These are phyloP conservation scores for Cygnus atratus DNA, from an alignment of 2,113 vertebrate species.

Conservation along the genomic window DNA sequence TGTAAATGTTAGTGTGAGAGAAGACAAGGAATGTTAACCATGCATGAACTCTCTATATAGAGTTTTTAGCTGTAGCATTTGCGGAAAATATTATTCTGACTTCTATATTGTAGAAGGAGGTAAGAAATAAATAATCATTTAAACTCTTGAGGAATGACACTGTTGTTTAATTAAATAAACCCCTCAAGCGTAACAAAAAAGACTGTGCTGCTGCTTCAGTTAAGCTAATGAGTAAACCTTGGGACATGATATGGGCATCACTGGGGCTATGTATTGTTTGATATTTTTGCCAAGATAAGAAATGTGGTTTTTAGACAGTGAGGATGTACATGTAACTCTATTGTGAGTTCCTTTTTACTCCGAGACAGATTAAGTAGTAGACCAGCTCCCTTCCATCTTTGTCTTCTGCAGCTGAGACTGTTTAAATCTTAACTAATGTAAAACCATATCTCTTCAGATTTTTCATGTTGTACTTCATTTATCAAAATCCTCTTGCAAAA, in stretches of 20 bases:
- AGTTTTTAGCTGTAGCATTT: background rate
- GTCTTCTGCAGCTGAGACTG: background rate
- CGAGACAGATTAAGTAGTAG: background rate
- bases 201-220: background rate
- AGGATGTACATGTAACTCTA: background rate
- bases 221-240: background rate
- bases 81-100: background rate
- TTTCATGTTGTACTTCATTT: background rate
- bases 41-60: background rate
- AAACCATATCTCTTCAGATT: background rate
- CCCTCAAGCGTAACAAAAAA: background rate
- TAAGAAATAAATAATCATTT: background rate
- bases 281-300: background rate
- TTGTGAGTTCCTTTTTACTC: background rate
- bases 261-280: background rate
- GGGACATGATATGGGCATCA: background rate
- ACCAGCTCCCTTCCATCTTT: background rate
- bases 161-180: slow-evolving; percentile 1
- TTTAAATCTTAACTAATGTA: background rate
- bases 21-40: background rate
- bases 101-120: background rate
- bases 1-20: background rate
- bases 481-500: background rate
- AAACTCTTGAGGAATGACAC: background rate
- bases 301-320: background rate